Conservation (phyloP, 2,113 vertebrate species). For the Saccopteryx leptura region DNA sequence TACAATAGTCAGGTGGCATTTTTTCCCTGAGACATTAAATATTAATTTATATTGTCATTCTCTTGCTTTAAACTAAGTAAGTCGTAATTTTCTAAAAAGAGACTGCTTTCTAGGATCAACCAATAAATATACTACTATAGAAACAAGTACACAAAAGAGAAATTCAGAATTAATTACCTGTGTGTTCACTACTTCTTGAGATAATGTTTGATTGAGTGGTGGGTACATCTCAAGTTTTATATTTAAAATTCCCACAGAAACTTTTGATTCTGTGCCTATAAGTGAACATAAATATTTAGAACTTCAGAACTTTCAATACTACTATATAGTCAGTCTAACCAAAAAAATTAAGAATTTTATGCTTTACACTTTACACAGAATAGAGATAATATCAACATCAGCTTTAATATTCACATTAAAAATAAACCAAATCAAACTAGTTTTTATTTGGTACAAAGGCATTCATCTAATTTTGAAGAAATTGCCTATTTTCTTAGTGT, state of each 20-base stretch:
- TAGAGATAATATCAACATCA: slow-evolving; percentile 17
- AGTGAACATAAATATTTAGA: slow-evolving; percentile 82
- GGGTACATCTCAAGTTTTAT: slow-evolving; percentile 97
- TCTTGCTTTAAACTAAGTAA: slow-evolving; percentile 32
- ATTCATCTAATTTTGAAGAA: neutral
- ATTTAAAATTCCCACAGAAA: slow-evolving; percentile 96
- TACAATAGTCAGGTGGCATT: neutral
- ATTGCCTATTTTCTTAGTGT: slow-evolving; percentile 50
- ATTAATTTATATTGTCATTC: neutral
- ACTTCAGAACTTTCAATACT: slow-evolving; percentile 59
- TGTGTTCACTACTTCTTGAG: slow-evolving; percentile 93
- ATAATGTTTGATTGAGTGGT: slow-evolving; percentile 91
- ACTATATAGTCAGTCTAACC: slow-evolving; percentile 40
- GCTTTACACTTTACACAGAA: slow-evolving; percentile 26
- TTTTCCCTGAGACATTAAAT: neutral
- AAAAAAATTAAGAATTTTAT: slow-evolving; percentile 52
- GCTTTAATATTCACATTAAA: slow-evolving; percentile 44
- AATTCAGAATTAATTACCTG: slow-evolving; percentile 90
- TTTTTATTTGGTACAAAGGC: slow-evolving; percentile 25
- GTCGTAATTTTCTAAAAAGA: slow-evolving; percentile 32
- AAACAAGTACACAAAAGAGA: neutral
- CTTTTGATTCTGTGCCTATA: slow-evolving; percentile 96
- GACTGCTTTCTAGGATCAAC: slow-evolving; percentile 4
- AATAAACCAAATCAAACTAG: neutral
- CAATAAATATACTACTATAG: slow-evolving; percentile 10